Percentiles rank a stretch among this genome's conserved stretches.
Conservation (phyloP, 2,888 invertebrate genomes). For the Tetragonula carbonaria region DNA sequence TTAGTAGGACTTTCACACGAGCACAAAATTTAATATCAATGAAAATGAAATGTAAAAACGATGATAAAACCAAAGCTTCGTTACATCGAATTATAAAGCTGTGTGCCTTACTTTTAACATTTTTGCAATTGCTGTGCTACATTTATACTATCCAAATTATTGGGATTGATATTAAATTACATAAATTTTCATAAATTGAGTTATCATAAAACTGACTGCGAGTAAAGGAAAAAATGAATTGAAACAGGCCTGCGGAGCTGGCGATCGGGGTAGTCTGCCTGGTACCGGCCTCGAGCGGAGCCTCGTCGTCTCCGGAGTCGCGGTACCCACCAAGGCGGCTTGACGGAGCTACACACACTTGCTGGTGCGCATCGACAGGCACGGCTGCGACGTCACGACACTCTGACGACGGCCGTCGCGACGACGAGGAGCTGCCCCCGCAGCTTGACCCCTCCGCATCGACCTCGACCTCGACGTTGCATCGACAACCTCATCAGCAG, state of each 20-base stretch:
- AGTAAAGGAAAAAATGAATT: not conserved
- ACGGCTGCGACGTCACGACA: slow-evolving; percentile 83
- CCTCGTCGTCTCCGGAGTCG: slow-evolving; percentile 84
- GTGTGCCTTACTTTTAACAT: too few relatives aligned
- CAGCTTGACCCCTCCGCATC: slow-evolving; percentile 82
- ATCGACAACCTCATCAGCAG: slow-evolving; percentile 65
- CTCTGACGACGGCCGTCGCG: slow-evolving; percentile 82
- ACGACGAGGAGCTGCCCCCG: slow-evolving; percentile 79
- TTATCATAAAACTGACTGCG: too few relatives aligned
- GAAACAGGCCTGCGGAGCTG: slow-evolving; percentile 80
- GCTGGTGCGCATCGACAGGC: slow-evolving; percentile 83
- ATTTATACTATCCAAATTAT: not conserved
- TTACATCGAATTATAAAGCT: too few relatives aligned
- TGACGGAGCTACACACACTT: slow-evolving; percentile 84
- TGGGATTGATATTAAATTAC: not conserved
- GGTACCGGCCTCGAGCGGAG: slow-evolving; percentile 82
- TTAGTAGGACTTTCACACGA: too few relatives aligned
- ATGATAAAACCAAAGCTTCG: too few relatives aligned
- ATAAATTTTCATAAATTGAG: not conserved
- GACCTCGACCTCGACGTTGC: slow-evolving; percentile 77
- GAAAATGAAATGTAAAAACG: too few relatives aligned
- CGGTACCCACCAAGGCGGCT: slow-evolving; percentile 84
- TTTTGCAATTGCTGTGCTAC: too few relatives aligned
- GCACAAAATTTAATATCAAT: too few relatives aligned
- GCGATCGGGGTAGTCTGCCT: slow-evolving; percentile 78